phyloP scores from a whole-genome alignment of 2,113 vertebrate genomes.

The Eupsittula cactorum region DNA sequence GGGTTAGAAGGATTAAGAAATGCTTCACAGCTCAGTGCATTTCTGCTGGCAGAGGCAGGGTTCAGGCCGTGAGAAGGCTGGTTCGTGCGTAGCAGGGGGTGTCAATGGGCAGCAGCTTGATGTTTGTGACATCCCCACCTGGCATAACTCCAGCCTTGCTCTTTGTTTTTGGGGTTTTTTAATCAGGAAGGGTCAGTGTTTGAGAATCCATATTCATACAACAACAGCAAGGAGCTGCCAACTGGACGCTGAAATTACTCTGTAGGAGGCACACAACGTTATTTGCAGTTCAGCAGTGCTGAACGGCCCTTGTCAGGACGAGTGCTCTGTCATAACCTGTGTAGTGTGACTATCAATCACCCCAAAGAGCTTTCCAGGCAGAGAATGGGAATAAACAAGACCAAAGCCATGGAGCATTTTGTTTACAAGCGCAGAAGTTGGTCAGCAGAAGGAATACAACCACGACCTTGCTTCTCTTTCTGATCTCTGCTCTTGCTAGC shows the following conservation, averaged over 20 bases:
- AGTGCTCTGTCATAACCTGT: neutral
- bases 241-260: neutral
- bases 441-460: neutral
- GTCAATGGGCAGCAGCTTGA: neutral
- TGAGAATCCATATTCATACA: neutral
- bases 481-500: neutral
- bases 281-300: neutral
- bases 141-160: neutral
- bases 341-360: neutral
- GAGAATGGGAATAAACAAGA: neutral
- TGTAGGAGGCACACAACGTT: neutral
- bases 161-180: neutral
- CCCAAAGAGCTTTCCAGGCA: neutral
- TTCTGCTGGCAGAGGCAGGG: neutral
- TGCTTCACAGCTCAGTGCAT: neutral
- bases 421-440: neutral
- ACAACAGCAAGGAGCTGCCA: neutral
- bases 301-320: neutral
- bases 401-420: neutral
- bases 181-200: neutral
- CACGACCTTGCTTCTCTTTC: rapidly evolving
- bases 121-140: neutral
- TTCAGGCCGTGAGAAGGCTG: neutral
- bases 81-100: rapidly evolving
- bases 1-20: neutral